A percentile compares a stretch with the other conserved stretches of the same genome.
phyloP scores from a whole-genome alignment of 2,797 vertebrate species.

The Diplodus sargus region DNA sequence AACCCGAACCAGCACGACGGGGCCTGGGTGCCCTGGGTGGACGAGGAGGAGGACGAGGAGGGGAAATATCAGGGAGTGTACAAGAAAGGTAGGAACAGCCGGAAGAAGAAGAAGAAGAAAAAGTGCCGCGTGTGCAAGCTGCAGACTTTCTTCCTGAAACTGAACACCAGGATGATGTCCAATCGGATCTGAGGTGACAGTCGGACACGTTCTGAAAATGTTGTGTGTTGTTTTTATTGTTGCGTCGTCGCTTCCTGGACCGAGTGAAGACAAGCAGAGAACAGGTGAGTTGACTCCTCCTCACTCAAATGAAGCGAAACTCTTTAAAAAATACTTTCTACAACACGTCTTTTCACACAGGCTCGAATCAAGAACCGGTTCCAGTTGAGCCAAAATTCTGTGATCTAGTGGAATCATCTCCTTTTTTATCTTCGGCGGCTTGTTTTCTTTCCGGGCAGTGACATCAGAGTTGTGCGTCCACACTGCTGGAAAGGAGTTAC shows the following conservation, averaged over 20 bases:
- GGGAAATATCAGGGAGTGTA: slow-evolving; percentile 81
- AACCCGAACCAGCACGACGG: slow-evolving; percentile 89
- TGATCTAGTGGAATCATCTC: no score
- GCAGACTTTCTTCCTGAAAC: slow-evolving; percentile 91
- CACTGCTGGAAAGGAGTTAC: no score
- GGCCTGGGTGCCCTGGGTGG: slow-evolving; percentile 95
- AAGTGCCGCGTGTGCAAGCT: slow-evolving; percentile 93
- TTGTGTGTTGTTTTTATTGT: background rate
- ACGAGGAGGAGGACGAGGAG: slow-evolving; percentile 80
- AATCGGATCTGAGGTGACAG: slow-evolving; percentile 86
- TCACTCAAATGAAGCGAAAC: background rate
- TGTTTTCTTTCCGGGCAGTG: no score
- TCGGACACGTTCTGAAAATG: background rate
- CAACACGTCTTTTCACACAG: slow-evolving; percentile 30
- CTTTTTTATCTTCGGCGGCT: no score
- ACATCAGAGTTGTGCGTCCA: no score
- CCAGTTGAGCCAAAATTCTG: background rate
- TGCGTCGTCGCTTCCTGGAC: background rate
- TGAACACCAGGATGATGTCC: slow-evolving; percentile 93
- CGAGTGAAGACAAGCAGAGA: background rate
- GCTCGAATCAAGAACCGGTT: background rate
- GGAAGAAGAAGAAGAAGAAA: slow-evolving; percentile 77
- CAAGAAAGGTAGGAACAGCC: slow-evolving; percentile 77
- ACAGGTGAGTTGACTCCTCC: background rate
- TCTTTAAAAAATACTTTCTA: background rate